These are phyloP conservation scores for Clarias pachynema DNA, from an alignment of 2,797 vertebrate species.

Conservation along the genomic window DNA sequence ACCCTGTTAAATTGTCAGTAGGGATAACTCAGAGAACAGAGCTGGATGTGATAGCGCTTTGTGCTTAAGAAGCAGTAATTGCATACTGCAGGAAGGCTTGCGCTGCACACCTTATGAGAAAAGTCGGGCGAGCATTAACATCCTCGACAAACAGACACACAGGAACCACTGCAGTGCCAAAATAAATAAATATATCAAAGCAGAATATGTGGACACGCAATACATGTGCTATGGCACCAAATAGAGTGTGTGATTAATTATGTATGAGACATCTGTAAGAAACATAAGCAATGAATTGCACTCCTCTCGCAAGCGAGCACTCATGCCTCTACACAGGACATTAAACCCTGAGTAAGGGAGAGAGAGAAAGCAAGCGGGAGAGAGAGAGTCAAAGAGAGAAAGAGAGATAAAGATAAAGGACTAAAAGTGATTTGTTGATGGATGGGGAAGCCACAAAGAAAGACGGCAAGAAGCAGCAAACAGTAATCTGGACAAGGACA, in stretches of 20 bases:
- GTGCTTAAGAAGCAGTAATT: constrained; percentile 46
- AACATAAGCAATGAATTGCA: constrained; percentile 71
- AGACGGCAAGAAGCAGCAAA: constrained; percentile 29
- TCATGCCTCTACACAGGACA: constrained; percentile 71
- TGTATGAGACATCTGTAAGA: constrained; percentile 78
- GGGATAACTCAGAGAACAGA: constrained; percentile 43
- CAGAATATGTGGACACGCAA: constrained; percentile 74
- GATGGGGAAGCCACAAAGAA: constrained; percentile 33
- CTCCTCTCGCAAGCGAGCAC: constrained; percentile 75
- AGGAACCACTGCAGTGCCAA: constrained; percentile 65
- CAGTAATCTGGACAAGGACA: constrained; percentile 37
- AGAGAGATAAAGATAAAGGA: constrained; percentile 41
- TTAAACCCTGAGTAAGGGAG: constrained; percentile 65
- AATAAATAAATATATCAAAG: constrained; percentile 78
- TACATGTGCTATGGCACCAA: constrained; percentile 71
- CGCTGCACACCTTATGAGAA: constrained; percentile 20
- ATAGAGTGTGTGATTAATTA: constrained; percentile 82
- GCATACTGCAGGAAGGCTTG: constrained; percentile 36
- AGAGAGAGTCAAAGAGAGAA: not conserved
- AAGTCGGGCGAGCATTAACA: constrained; percentile 15
- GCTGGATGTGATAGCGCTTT: constrained; percentile 42
- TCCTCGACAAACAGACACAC: constrained; percentile 33
- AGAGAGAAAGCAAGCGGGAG: constrained; percentile 21
- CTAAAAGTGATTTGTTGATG: constrained; percentile 45
- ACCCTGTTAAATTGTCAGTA: constrained; percentile 52